Conservation (phyloP, 2,113 vertebrate species). For the Erinaceus europaeus region DNA sequence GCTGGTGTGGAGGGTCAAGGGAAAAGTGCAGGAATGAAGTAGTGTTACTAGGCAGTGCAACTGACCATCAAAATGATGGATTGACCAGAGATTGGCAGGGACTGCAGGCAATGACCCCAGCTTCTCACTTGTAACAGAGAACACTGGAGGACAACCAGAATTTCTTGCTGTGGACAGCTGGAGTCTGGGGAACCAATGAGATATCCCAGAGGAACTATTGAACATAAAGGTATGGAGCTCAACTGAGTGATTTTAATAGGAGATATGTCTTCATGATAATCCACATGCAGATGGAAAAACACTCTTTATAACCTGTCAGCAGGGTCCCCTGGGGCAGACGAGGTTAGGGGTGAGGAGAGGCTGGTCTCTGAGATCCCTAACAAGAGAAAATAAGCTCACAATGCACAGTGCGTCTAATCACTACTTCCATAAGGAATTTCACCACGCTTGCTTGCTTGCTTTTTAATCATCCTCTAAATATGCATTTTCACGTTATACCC, state of each 20-base stretch:
- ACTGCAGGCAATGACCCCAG: background rate
- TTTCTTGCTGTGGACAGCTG: background rate
- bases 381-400: constrained; percentile 35
- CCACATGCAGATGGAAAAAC: background rate
- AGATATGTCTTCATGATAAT: background rate
- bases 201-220: background rate
- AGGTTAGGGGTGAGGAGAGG: background rate
- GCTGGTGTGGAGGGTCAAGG: background rate
- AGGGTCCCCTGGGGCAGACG: background rate
- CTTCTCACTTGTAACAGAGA: background rate
- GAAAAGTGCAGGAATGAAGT: background rate
- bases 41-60: background rate
- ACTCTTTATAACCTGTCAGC: background rate
- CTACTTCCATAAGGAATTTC: constrained; percentile 74
- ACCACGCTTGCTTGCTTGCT: constrained; percentile 71
- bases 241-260: background rate
- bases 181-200: background rate
- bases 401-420: constrained; percentile 52
- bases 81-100: fast-evolving
- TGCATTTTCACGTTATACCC: constrained; percentile 80
- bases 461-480: constrained; percentile 81
- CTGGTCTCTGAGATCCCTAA: background rate
- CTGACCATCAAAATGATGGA: background rate
- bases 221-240: background rate
- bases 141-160: background rate